Conservation (phyloP, 2,888 invertebrate genomes). For the Unio delphinus region DNA sequence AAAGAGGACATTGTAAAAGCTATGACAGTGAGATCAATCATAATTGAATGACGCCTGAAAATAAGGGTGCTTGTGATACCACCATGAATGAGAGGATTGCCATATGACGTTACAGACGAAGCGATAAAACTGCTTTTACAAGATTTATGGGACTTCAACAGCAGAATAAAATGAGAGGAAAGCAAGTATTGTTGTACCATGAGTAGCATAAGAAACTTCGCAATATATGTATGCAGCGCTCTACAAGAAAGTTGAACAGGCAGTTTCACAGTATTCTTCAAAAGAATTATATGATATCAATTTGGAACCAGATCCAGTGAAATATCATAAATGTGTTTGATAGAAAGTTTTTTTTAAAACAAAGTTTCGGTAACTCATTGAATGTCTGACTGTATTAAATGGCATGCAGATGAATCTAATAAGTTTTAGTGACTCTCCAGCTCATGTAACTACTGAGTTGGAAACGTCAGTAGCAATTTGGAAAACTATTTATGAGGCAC, state of each 20-base stretch:
- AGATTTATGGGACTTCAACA: conserved; percentile 4
- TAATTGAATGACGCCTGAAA: not conserved
- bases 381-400: conserved; percentile 2
- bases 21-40: not conserved
- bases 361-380: too few species aligned
- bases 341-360: too few species aligned
- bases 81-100: conserved; percentile 18
- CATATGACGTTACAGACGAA: conserved; percentile 24
- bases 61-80: not conserved
- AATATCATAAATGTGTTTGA: too few species aligned
- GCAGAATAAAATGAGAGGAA: conserved; percentile 6
- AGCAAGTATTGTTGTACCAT: conserved; percentile 22
- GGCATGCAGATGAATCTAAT: conserved; percentile 1
- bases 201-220: conserved; percentile 5
- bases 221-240: not conserved
- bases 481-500: conserved; percentile 9
- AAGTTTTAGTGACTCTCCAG: conserved; percentile 5
- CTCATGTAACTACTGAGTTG: conserved; percentile 20
- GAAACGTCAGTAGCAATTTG: conserved; percentile 28
- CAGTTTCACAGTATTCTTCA: conserved; percentile 12
- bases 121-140: conserved; percentile 22
- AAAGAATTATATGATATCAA: too few species aligned
- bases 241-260: not conserved
- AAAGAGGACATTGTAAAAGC: conserved; percentile 23
- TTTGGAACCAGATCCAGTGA: conserved; percentile 1